A percentile compares a stretch with the other conserved stretches of the same genome.
Conservation (phyloP, 2,797 vertebrate genomes). For the Smutsia gigantea region DNA sequence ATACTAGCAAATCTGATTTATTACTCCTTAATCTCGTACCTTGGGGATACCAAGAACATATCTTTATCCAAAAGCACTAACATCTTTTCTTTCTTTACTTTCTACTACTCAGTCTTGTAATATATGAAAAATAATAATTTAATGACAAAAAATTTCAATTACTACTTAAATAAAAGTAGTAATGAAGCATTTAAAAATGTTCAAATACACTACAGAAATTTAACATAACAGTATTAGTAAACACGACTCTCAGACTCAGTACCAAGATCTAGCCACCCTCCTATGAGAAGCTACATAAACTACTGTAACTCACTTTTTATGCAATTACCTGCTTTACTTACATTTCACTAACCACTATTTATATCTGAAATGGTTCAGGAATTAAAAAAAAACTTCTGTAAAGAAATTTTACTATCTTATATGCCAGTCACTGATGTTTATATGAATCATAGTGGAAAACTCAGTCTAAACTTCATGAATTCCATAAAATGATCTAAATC, state of each 20-base stretch:
- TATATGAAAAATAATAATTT: conserved; percentile 37
- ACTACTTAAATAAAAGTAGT: background rate
- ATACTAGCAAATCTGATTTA: background rate
- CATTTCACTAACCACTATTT: background rate
- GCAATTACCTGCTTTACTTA: background rate
- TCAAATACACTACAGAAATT: background rate
- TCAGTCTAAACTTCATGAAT: conserved; percentile 35
- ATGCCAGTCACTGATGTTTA: background rate
- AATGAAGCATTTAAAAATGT: conserved; percentile 18
- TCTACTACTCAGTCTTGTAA: background rate
- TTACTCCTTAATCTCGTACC: background rate
- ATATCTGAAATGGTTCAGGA: conserved; percentile 22
- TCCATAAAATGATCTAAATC: conserved; percentile 17
- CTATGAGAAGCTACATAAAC: background rate
- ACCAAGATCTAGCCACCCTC: background rate
- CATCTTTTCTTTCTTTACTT: conserved; percentile 9
- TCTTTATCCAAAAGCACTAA: background rate
- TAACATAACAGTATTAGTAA: background rate
- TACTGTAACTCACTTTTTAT: background rate
- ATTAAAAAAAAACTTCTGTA: background rate
- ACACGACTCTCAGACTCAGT: background rate
- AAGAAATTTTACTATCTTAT: conserved; percentile 25
- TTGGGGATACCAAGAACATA: background rate
- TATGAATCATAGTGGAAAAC: conserved; percentile 10
- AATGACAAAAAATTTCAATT: conserved; percentile 40